Percentiles rank a stretch among this genome's conserved stretches.
These are phyloP conservation scores for Odiellus spinosus DNA, from an alignment of 2,888 invertebrate species.

Conservation along the genomic window DNA sequence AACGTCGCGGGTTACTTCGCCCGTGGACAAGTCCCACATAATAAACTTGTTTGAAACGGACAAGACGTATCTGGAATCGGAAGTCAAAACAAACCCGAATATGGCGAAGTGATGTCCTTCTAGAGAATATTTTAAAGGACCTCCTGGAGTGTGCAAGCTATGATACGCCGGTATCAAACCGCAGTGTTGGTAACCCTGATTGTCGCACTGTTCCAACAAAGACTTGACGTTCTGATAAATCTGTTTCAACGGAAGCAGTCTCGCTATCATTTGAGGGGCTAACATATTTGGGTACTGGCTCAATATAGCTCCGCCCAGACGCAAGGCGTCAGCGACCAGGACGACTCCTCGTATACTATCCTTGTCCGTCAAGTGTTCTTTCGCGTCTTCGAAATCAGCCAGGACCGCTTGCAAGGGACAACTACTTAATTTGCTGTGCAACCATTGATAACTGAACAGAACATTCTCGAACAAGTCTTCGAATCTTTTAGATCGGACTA, in stretches of 20 bases:
- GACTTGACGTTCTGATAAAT: slow-evolving; percentile 63
- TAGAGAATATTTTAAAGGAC: slow-evolving; percentile 90
- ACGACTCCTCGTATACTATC: slow-evolving; percentile 70
- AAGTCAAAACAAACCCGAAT: slow-evolving; percentile 75
- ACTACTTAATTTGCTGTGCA: slow-evolving; percentile 85
- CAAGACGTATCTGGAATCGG: slow-evolving; percentile 79
- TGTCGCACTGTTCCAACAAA: slow-evolving; percentile 76
- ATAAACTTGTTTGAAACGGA: slow-evolving; percentile 93
- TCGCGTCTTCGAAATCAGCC: slow-evolving; percentile 86
- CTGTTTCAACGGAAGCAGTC: slow-evolving; percentile 70
- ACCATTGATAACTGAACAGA: slow-evolving; percentile 92
- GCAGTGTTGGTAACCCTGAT: slow-evolving; percentile 71
- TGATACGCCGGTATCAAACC: slow-evolving; percentile 84
- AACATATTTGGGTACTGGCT: slow-evolving; percentile 87
- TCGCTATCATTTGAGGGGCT: slow-evolving; percentile 79
- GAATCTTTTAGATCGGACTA: slow-evolving; percentile 76
- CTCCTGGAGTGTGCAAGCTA: slow-evolving; percentile 95
- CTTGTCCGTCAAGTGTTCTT: slow-evolving; percentile 55
- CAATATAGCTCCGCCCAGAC: slow-evolving; percentile 84
- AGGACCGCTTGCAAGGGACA: slow-evolving; percentile 88
- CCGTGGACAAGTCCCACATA: slow-evolving; percentile 90
- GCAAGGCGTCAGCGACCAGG: slow-evolving; percentile 80
- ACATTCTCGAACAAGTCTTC: slow-evolving; percentile 80
- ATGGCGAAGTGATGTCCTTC: slow-evolving; percentile 98
- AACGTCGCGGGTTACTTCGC: slow-evolving; percentile 79